Base-by-base conservation (phyloP, 2,113 vertebrate species). In the Gallinago paraguaiae region DNA sequence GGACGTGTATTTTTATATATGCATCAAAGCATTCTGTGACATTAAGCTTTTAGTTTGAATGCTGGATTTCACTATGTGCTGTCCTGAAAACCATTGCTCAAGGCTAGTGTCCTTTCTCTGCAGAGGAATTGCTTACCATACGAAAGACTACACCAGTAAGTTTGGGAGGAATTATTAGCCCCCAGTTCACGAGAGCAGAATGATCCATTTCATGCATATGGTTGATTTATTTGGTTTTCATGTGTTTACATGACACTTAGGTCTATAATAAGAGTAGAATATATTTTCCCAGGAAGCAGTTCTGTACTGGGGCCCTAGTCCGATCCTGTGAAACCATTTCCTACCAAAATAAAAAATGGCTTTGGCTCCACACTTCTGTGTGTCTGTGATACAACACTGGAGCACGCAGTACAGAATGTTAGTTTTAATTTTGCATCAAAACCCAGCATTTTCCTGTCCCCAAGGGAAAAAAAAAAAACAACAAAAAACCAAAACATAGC, bases 231-330 rank as follows among this genome's bases (percentile, higher is more conserved):
- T 85, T 91, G 69, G 27, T 84, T 92, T 93, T 65, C 25, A 12
- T 80, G 30, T 94, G 84, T 89, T 94, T 95, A 87, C 74, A 16
- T 92, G 91, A 84, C 81, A 79, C 71, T 93, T 86, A 54, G 45
- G 69, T 90, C 85, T 95, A 76, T 86, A 79, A 75, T 83, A 93
- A 90, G 81, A 83, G 70, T 76, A 79, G 56, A 89, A 86, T 86
- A 8, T 79, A 31, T 95, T 96, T 97, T 92, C 84, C 70, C 86
- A 89, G 91, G 82, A 91, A 82, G 54, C 69, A 87, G 24, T 88
- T 94, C 27, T 50, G 8, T 86, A 70, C 48, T 76, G 41, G 45
- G 8, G 50, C 84, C 48, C 70, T 79, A 61, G 70, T 84, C 69
- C 41, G 65, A 63, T 53, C 77, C 57, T 89, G 17, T 89, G 83